A percentile compares a stretch with the other conserved stretches of the same genome.
These are phyloP conservation scores for Akabosia matsudoensis DNA, from an alignment of 1,140 invertebrate species.

Conservation along the genomic window DNA sequence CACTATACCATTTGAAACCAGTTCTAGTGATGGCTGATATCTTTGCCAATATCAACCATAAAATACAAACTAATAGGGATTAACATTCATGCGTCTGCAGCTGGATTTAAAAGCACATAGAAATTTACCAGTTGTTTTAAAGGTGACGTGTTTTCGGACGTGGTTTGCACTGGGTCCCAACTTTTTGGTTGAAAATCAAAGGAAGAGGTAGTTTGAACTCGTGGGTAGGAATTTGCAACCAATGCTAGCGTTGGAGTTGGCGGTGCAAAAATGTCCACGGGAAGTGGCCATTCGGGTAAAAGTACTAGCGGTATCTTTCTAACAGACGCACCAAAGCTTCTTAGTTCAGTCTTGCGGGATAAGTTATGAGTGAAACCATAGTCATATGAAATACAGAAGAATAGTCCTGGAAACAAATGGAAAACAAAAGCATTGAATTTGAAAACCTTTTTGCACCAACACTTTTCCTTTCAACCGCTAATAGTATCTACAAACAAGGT, in stretches of 20 bases:
- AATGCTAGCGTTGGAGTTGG: conserved; percentile 40
- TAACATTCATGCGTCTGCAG: too few relatives aligned
- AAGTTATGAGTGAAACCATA: conserved; percentile 45
- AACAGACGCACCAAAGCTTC: conserved; percentile 16
- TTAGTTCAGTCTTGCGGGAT: conserved; percentile 40
- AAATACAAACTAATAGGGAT: too few relatives aligned
- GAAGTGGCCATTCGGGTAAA: conserved; percentile 45
- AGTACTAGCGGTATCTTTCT: conserved; percentile 39
- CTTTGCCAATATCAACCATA: too few relatives aligned
- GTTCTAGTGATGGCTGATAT: too few relatives aligned
- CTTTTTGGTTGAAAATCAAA: conserved; percentile 40
- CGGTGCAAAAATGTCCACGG: conserved; percentile 41
- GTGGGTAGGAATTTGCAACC: conserved; percentile 39
- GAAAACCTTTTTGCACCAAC: too few relatives aligned
- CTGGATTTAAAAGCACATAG: too few relatives aligned
- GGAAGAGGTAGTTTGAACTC: conserved; percentile 30
- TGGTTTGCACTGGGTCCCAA: conserved; percentile 34
- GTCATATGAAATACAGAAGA: conserved; percentile 44
- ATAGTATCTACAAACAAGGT: too few relatives aligned
- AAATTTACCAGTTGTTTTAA: conserved; percentile 39
- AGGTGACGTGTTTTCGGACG: conserved; percentile 26
- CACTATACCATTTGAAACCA: too few relatives aligned
- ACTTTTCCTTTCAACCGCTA: too few relatives aligned
- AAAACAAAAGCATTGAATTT: too few relatives aligned
- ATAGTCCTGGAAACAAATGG: conserved; percentile 34